phyloP scores from a whole-genome alignment of 2,888 invertebrate species.

The Hetaerina titia region DNA sequence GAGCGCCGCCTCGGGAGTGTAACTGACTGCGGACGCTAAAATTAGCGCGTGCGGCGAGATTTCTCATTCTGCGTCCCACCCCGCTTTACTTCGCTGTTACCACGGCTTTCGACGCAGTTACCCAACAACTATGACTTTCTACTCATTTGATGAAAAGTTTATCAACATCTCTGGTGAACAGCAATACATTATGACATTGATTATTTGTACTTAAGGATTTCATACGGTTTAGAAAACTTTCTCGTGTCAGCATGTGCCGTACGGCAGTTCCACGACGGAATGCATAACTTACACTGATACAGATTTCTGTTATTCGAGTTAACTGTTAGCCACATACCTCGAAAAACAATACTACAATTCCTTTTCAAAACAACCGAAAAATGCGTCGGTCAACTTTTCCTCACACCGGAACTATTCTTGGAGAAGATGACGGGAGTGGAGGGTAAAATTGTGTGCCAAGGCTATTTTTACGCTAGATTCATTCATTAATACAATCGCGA shows the following conservation, averaged over 20 bases:
- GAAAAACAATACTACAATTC: neutral
- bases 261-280: too few relatives aligned
- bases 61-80: constrained; percentile 26
- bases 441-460: neutral
- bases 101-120: neutral
- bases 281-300: too few relatives aligned
- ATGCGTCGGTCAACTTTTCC: neutral
- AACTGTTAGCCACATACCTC: too few relatives aligned
- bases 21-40: constrained; percentile 38
- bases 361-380: neutral
- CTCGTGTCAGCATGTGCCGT: too few relatives aligned
- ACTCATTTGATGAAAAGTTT: neutral
- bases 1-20: constrained; percentile 25
- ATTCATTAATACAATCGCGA: constrained; percentile 1
- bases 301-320: too few relatives aligned
- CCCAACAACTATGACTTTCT: neutral
- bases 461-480: neutral
- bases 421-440: neutral
- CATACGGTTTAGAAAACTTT: too few relatives aligned
- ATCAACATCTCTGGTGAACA: too few relatives aligned
- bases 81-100: neutral
- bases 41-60: neutral
- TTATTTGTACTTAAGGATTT: too few relatives aligned
- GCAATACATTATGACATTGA: too few relatives aligned
- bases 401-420: neutral